Conservation (phyloP, 2,888 invertebrate genomes). For the Metalampra italica region DNA sequence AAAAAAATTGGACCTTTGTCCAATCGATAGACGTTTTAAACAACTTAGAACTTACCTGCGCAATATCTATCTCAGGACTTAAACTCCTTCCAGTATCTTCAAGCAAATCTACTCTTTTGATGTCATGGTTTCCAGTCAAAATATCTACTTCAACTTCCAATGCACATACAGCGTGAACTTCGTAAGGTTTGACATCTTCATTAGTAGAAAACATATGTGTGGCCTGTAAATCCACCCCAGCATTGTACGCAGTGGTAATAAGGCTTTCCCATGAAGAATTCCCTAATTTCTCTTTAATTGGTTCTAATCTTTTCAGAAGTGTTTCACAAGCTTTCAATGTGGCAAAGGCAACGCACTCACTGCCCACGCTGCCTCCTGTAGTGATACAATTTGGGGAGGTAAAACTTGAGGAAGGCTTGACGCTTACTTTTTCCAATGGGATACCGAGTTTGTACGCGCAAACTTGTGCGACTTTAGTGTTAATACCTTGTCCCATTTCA, state of each 20-base stretch:
- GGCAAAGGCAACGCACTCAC: slow-evolving; percentile 81
- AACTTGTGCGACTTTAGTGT: slow-evolving; percentile 83
- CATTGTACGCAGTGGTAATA: slow-evolving; percentile 55
- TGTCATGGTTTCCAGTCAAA: slow-evolving; percentile 82
- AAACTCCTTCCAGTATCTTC: slow-evolving; percentile 82
- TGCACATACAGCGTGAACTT: slow-evolving; percentile 75
- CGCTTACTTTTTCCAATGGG: slow-evolving; percentile 78
- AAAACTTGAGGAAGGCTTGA: slow-evolving; percentile 81
- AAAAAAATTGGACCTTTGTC: too few relatives aligned
- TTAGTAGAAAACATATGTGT: slow-evolving; percentile 25
- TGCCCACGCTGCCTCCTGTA: slow-evolving; percentile 83
- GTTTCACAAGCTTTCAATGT: slow-evolving; percentile 68
- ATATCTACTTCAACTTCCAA: slow-evolving; percentile 84
- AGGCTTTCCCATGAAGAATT: slow-evolving; percentile 71
- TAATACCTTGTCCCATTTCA: slow-evolving; percentile 85
- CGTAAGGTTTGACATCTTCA: slow-evolving; percentile 28
- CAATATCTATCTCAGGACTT: slow-evolving; percentile 81
- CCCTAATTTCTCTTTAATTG: slow-evolving; percentile 45
- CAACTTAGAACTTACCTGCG: slow-evolving; percentile 80
- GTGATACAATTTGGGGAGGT: slow-evolving; percentile 80
- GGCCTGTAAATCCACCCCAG: slow-evolving; percentile 43
- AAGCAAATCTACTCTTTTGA: slow-evolving; percentile 79
- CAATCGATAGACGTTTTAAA: too few relatives aligned
- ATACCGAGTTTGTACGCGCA: slow-evolving; percentile 81
- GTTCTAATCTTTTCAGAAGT: slow-evolving; percentile 58